Evolutionary conservation across 1,140 invertebrate species (phyloP).

Genomic region (Pomacea maculata): DNA sequence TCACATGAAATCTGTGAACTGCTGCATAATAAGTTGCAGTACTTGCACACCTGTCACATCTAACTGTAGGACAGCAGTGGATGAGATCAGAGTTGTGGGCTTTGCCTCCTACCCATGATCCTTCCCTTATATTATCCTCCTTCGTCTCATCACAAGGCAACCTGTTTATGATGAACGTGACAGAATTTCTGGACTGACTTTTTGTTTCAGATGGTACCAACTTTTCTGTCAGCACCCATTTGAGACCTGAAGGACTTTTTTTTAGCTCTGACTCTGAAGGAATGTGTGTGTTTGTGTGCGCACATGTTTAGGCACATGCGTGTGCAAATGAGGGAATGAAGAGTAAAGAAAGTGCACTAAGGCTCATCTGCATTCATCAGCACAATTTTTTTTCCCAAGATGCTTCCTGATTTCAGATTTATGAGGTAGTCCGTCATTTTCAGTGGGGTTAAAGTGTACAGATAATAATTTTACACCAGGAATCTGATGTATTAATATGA

Average conservation of each 20-base stretch:
- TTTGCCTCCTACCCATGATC: not conserved
- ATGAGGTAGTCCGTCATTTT: no score
- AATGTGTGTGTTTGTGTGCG: not conserved
- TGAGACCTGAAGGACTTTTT: not conserved
- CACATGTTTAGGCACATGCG: not conserved
- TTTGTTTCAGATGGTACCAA: not conserved
- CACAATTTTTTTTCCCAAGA: no score
- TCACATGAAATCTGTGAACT: constrained; percentile 57
- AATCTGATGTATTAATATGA: no score
- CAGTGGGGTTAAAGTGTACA: no score
- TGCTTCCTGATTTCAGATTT: no score
- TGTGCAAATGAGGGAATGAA: not conserved
- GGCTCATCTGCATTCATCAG: no score
- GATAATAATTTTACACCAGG: no score
- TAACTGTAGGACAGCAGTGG: not conserved
- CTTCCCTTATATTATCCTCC: not conserved
- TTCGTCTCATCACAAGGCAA: not conserved
- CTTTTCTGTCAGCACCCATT: no score
- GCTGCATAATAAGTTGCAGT: constrained; percentile 58
- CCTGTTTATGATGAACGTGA: not conserved
- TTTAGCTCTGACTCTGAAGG: not conserved
- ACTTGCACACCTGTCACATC: constrained; percentile 44
- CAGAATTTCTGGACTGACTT: not conserved
- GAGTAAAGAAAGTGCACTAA: no score
- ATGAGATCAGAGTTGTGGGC: not conserved